Evolutionary conservation across 2,888 invertebrate species (phyloP).

Genomic region (Stenolophus ochropezus): DNA sequence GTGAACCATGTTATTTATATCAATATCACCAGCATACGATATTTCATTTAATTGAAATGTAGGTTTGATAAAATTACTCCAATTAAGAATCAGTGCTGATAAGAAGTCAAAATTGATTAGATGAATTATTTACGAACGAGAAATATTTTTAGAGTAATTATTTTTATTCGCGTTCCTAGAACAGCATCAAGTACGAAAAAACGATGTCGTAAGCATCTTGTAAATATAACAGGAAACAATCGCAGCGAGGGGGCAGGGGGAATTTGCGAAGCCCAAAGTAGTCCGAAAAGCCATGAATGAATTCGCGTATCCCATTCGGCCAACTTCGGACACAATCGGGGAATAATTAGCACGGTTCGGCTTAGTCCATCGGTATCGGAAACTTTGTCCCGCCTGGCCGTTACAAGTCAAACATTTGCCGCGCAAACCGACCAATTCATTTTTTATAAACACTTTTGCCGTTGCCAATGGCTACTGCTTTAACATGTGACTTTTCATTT

Average conservation of each 20-base stretch:
- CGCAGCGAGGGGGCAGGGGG: background rate
- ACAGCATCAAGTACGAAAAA: slow-evolving; percentile 12
- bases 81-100: background rate
- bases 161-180: slow-evolving; percentile 12
- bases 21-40: background rate
- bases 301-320: slow-evolving; percentile 50
- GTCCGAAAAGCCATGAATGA: slow-evolving; percentile 50
- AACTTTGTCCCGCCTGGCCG: slow-evolving; percentile 16
- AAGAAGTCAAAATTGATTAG: background rate
- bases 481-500: too few relatives aligned
- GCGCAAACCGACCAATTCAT: slow-evolving; percentile 2
- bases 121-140: background rate
- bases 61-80: background rate
- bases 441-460: too few relatives aligned
- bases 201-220: slow-evolving; percentile 12
- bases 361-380: slow-evolving; percentile 4
- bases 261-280: slow-evolving; percentile 17
- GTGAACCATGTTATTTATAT: background rate
- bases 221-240: slow-evolving; percentile 35
- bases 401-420: slow-evolving; percentile 1
- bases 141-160: slow-evolving; percentile 20
- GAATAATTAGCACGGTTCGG: slow-evolving; percentile 32
- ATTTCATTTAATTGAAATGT: background rate
- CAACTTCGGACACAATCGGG: slow-evolving; percentile 46
- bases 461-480: too few relatives aligned